Conservation (phyloP, 2,888 invertebrate species). For the Hoplodrina blanda region DNA sequence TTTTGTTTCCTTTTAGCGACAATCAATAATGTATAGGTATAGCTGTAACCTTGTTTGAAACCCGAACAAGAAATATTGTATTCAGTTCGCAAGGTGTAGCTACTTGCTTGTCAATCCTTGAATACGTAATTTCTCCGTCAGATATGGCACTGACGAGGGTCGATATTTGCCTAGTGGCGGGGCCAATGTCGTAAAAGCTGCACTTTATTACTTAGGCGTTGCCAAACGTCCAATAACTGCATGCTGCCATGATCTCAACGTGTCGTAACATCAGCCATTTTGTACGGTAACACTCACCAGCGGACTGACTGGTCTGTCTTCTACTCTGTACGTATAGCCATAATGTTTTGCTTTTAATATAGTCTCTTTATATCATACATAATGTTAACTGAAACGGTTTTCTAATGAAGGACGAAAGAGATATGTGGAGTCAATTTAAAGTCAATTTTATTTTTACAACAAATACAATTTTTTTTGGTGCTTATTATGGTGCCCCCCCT, state of each 20-base stretch:
- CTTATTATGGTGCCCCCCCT: too few species aligned
- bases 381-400: too few species aligned
- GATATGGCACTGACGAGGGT: background rate
- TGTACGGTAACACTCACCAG: background rate
- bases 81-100: background rate
- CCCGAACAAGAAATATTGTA: background rate
- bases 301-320: background rate
- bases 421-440: too few species aligned
- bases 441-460: too few species aligned
- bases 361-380: too few species aligned
- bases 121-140: background rate
- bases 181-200: conserved; percentile 1
- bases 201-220: conserved; percentile 5
- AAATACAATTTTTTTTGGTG: too few species aligned
- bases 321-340: background rate
- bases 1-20: background rate
- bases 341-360: background rate
- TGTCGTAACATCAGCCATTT: background rate
- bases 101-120: background rate
- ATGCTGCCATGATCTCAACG: background rate
- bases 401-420: too few species aligned
- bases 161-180: background rate
- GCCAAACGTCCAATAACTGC: conserved; percentile 7
- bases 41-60: background rate
- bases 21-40: too few species aligned